Evolutionary conservation across 1,140 invertebrate genomes (phyloP), one percentile per base, ranked within the genome.

Genomic region (Hirudo medicinalis): DNA sequence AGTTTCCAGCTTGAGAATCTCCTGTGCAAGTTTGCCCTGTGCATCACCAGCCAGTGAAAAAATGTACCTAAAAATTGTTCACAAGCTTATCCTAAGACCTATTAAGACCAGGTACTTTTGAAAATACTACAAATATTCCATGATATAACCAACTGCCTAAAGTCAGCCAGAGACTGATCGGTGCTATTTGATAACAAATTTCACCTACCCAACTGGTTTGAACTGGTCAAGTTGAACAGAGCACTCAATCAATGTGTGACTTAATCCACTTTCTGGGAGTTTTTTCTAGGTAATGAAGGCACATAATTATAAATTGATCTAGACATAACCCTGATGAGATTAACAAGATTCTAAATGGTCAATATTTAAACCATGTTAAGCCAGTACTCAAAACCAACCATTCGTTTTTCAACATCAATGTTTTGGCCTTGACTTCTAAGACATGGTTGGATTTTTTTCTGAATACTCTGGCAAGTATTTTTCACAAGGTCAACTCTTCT

Each of bases 371-470:
- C 13, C 9, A 15, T n/a, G 6, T 25, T 63, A 63, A 63, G 11
- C 29, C 22, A 63, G 17, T 63, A 63, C 8, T 25, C 11, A 22
- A 63, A 63, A 63, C 29, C 29, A 25, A 63, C 57, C 57, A 63
- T 25, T 63, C 57, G 22, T 32, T 63, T 63, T 22, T 63, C 57
- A 25, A 32, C 29, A 13, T 63, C 57, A 63, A 32, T 63, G 13
- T 25, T 63, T 63, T 63, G 57, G 29, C 57, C 29, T 22, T 22
- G 57, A 63, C 57, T 63, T 32, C 29, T 63, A 20, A 63, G 22
- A 63, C 57, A 63, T 32, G 29, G 57, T n/a, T 25, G 22, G 11
- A 63, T 25, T 32, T 63, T 63, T 63, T 63, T 63, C 57, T 63
- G 57, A 32, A 63, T 63, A 63, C 19, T 63, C 19, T 63, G 57